Percentiles rank a stretch among this genome's conserved stretches.
These are phyloP conservation scores for Pachyramphus minor DNA, from an alignment of 2,113 vertebrate genomes.

Conservation along the genomic window DNA sequence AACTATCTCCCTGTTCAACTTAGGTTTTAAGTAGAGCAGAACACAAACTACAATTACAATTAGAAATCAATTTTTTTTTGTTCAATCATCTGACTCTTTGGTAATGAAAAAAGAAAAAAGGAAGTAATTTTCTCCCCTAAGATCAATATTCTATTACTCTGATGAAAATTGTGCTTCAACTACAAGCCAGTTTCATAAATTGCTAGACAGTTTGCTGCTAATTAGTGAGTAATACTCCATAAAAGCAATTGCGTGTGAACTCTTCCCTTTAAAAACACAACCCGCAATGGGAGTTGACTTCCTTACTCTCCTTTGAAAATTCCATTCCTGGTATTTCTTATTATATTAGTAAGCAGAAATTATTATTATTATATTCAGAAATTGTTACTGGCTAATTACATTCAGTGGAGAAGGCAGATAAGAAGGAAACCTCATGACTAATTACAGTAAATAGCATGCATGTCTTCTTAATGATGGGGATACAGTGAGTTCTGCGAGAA, in stretches of 20 bases:
- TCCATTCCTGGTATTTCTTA: constrained; percentile 36
- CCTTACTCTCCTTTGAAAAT: constrained; percentile 31
- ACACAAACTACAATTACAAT: neutral
- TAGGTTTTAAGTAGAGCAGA: neutral
- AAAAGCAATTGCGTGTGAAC: constrained; percentile 36
- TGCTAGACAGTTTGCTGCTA: neutral
- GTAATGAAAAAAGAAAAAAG: neutral
- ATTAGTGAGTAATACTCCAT: constrained; percentile 33
- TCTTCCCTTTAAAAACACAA: constrained; percentile 50
- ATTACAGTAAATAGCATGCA: constrained; percentile 21
- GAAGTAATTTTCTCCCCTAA: constrained; percentile 10
- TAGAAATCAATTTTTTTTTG: neutral
- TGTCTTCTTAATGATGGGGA: neutral
- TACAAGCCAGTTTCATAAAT: constrained; percentile 12
- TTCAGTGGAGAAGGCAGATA: constrained; percentile 33
- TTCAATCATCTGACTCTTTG: neutral
- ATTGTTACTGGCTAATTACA: constrained; percentile 28
- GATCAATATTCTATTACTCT: constrained; percentile 12
- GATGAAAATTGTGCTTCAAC: neutral
- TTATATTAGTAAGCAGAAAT: constrained; percentile 51
- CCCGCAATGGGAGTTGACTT: constrained; percentile 28
- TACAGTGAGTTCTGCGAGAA: neutral
- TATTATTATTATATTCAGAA: constrained; percentile 34
- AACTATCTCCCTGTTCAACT: neutral
- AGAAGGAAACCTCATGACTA: constrained; percentile 18